Base-by-base conservation (phyloP, 1,140 invertebrate genomes). In the Drosophila kohkoa region DNA sequence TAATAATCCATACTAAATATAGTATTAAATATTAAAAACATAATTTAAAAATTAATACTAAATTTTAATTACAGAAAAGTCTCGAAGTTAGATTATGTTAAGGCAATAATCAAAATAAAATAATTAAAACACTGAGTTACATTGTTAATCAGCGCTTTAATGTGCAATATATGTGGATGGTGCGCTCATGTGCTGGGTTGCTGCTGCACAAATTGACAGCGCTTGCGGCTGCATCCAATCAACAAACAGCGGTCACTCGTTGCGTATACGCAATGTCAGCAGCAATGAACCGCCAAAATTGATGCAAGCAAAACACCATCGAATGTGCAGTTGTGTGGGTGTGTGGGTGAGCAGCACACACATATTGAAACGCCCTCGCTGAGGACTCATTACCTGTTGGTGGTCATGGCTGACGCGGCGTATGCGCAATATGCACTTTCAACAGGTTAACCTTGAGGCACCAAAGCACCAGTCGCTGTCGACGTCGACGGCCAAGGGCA, bases 381-480 rank as follows among this genome's bases (percentile, higher is more conserved):
- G 38, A 41, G 38, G 11, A 10, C 11, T 32, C 52, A 8, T 83
- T 89, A 89, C 85, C 83, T 83, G 80, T 88, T 82, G 77, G 43
- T 60, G 30, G 28, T 63, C 54, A 20, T 28, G 20, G 46, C 4
- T 10, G 32, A 76, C 55, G 73, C 48, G 80, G 80, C 85, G 83
- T 83, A 87, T 88, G 83, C 83, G 83, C 83, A 87, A 88, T 81
- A 75, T 82, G 83, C 83, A 87, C 64, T 65, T 71, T 78, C 83
- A 88, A 88, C 83, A 89, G 77, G 85, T 88, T 89, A 78, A 77
- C 83, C 85, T 82, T 88, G 71, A 52, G 70, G 70, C 57, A 38
- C 30, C 10, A 38, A 25, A 30, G 51, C 30, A 48, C 57, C 72
- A 41, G 45, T 16, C 41, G 15, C 28, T n/a, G 58, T 15, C 28